Evolutionary conservation across 1,140 invertebrate species (phyloP).

Genomic region (Drosophila nasuta): DNA sequence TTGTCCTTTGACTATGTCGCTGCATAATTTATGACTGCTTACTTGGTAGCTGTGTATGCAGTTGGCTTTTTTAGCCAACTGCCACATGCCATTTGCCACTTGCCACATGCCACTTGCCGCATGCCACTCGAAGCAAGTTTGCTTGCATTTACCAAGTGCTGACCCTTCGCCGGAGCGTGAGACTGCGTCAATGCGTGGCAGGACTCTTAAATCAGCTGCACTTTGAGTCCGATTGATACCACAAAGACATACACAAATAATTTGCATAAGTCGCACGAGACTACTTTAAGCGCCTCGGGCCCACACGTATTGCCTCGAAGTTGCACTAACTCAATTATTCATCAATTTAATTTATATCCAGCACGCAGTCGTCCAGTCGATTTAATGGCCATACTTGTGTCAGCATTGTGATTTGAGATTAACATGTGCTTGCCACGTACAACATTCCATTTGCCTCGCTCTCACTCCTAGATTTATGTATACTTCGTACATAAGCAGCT

Average conservation of each 20-base stretch:
- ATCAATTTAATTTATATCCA: conserved; percentile 69
- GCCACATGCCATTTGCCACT: conserved; percentile 39
- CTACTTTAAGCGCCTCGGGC: conserved; percentile 62
- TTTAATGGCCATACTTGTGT: conserved; percentile 49
- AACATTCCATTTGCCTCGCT: background rate
- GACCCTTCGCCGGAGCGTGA: conserved; percentile 39
- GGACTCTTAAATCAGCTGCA: conserved; percentile 60
- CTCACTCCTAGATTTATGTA: conserved; percentile 1
- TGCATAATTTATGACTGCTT: conserved; percentile 83
- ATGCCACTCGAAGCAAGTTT: conserved; percentile 25
- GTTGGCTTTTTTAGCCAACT: conserved; percentile 40
- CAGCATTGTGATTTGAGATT: conserved; percentile 61
- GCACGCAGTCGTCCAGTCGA: conserved; percentile 1
- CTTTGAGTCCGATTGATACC: conserved; percentile 60
- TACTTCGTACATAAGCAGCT: conserved; percentile 52
- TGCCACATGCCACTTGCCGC: too few relatives aligned
- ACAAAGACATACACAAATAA: conserved; percentile 7
- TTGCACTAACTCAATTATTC: conserved; percentile 72
- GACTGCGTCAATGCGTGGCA: conserved; percentile 50
- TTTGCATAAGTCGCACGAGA: conserved; percentile 36
- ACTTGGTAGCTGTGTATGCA: conserved; percentile 51
- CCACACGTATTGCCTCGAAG: conserved; percentile 23
- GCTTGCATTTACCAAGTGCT: conserved; percentile 38
- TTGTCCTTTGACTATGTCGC: conserved; percentile 80
- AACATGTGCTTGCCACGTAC: conserved; percentile 56